Evolutionary conservation across 2,888 invertebrate genomes (phyloP), one percentile per base, ranked within the genome.

Genomic region (Gymnoscelis rufifasciata): DNA sequence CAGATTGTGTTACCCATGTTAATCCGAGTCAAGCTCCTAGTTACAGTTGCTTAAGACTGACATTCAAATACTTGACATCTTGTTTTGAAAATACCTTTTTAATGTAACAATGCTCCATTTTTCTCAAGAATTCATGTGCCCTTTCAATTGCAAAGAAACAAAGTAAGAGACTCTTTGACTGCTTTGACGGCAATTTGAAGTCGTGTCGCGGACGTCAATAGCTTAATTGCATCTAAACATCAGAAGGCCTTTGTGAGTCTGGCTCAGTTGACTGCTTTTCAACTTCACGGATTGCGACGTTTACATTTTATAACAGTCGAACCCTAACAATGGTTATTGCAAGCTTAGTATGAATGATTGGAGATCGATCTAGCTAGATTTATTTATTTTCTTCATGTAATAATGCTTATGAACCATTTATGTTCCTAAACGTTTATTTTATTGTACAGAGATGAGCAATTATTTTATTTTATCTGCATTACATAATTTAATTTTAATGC

Each of bases 151-250:
- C 38, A 28, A 31, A 38, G 26, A 26, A 30, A 12, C 12, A 15
- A 35, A 29, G n/a, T 8, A 26, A 30, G 37, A 14, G 10, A 26
- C 23, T 13, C 6, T 12, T 19, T 19, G 23, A 14, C 8, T 1
- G 38, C 6, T 12, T 19, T 19, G 23, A 14, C 8, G 1, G 38
- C n/a, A n/a, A 38, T 26, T 28, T 39, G 10, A 38, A 36, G 10
- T 14, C 10, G 10, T 10, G 15, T 19, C 26, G 37, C 27, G 31
- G 27, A 26, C 31, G 38, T 38, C 27, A 42, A 40, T 41, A 26
- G 23, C 26, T 24, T 26, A 38, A 31, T 28, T 47, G 37, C 38
- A 42, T 28, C 35, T 28, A 36, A 24, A 39, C 45, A 35, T 31
- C 23, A 29, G 24, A 43, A 14, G 28, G 24, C 38, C 33, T 42